Conservation (phyloP, 2,113 vertebrate genomes). For the Vulpes lagopus region DNA sequence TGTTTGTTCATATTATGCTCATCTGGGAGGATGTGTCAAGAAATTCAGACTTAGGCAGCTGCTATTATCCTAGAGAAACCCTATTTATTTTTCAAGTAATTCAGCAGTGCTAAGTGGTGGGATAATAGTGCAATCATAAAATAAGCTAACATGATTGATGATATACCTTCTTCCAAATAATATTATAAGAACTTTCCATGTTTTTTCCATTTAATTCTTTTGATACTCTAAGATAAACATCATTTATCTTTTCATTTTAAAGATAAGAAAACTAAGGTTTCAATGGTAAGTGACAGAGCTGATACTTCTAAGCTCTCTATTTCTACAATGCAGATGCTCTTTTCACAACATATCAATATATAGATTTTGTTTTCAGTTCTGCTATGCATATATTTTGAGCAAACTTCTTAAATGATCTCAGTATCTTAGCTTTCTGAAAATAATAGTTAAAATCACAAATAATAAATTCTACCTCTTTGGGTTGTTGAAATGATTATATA, state of each 20-base stretch:
- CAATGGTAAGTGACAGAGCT: neutral
- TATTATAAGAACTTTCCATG: neutral
- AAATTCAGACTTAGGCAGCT: slow-evolving; percentile 18
- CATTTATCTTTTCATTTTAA: slow-evolving; percentile 37
- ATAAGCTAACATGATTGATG: neutral
- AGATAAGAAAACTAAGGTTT: neutral
- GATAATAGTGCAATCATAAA: neutral
- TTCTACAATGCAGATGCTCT: neutral
- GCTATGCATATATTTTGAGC: neutral
- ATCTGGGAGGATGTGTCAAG: neutral
- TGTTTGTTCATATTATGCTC: neutral
- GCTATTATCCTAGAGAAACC: neutral
- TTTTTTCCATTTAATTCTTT: neutral
- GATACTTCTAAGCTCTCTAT: neutral
- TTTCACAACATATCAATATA: neutral
- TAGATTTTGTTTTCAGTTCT: neutral
- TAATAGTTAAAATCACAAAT: neutral
- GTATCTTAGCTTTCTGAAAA: slow-evolving; percentile 22
- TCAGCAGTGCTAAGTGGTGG: neutral
- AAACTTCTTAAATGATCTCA: neutral
- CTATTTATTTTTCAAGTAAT: slow-evolving; percentile 16
- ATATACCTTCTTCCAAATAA: neutral
- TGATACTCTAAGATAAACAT: neutral
- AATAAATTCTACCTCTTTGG: neutral
- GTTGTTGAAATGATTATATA: neutral